These are phyloP conservation scores for Athetis lepigone DNA, from an alignment of 2,888 invertebrate species.

Conservation along the genomic window DNA sequence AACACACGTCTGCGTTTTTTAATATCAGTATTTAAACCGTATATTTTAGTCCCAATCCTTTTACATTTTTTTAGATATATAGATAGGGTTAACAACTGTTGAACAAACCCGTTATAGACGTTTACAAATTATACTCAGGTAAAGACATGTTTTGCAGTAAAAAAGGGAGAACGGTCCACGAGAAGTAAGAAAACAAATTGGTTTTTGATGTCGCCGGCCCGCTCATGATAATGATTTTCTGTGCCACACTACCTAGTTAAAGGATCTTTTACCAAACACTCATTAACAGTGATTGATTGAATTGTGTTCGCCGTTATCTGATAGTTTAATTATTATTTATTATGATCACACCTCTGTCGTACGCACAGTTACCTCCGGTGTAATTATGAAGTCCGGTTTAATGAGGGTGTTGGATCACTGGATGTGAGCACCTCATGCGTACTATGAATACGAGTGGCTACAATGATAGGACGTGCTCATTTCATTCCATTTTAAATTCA, in stretches of 20 bases:
- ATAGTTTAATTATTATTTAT: slow-evolving; percentile 62
- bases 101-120: slow-evolving; percentile 64
- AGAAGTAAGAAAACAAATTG: slow-evolving; percentile 81
- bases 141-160: slow-evolving; percentile 72
- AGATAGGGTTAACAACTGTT: no score
- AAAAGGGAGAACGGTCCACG: slow-evolving; percentile 63
- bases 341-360: slow-evolving; percentile 38
- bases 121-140: slow-evolving; percentile 70
- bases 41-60: no score
- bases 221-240: slow-evolving; percentile 75
- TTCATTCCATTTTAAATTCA: background rate
- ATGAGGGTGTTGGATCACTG: slow-evolving; percentile 42
- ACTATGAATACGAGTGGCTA: background rate
- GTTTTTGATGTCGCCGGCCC: slow-evolving; percentile 83
- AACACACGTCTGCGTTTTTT: background rate
- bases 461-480: background rate
- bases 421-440: slow-evolving; percentile 13
- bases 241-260: slow-evolving; percentile 68
- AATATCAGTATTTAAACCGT: background rate
- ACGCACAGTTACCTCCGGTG: slow-evolving; percentile 39
- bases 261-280: slow-evolving; percentile 67
- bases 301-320: slow-evolving; percentile 67
- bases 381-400: slow-evolving; percentile 58
- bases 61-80: no score
- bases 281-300: slow-evolving; percentile 70